Percentiles rank a stretch among this genome's conserved stretches.
Conservation (phyloP, 2,113 vertebrate genomes). For the Epinephelus fuscoguttatus region DNA sequence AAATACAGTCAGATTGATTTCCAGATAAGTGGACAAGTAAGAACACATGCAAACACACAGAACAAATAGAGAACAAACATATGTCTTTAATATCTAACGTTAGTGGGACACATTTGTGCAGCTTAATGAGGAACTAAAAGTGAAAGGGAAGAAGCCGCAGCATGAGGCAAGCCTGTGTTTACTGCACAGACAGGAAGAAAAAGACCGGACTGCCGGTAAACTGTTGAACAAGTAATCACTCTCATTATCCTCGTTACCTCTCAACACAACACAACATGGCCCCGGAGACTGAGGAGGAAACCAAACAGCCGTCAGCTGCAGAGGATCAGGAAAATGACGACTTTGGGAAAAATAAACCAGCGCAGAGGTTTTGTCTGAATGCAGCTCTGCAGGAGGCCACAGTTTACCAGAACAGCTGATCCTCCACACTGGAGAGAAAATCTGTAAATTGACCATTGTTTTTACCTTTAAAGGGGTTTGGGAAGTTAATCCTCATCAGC, state of each 20-base stretch:
- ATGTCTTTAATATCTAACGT: neutral
- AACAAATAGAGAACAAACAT: neutral
- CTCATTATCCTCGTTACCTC: neutral
- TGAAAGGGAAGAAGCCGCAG: constrained; percentile 1
- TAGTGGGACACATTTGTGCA: neutral
- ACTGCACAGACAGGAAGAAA: neutral
- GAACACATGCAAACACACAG: neutral
- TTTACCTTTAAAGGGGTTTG: too few relatives aligned
- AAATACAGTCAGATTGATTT: too few relatives aligned
- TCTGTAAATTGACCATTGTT: too few relatives aligned
- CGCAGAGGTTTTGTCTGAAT: too few relatives aligned
- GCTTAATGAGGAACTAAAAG: neutral
- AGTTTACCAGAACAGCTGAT: too few relatives aligned
- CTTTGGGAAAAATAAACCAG: too few relatives aligned
- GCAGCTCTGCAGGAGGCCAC: too few relatives aligned
- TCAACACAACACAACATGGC: neutral
- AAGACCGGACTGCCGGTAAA: constrained; percentile 3
- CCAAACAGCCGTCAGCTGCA: neutral
- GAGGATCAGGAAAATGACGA: too few relatives aligned
- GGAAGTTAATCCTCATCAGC: too few relatives aligned
- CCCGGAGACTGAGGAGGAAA: neutral
- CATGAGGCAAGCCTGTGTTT: neutral
- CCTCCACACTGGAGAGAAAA: too few relatives aligned
- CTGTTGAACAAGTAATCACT: neutral
- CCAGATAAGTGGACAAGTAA: neutral